A percentile compares a stretch with the other conserved stretches of the same genome.
Evolutionary conservation across 2,113 vertebrate species (phyloP).

Genomic region (Riparia riparia): DNA sequence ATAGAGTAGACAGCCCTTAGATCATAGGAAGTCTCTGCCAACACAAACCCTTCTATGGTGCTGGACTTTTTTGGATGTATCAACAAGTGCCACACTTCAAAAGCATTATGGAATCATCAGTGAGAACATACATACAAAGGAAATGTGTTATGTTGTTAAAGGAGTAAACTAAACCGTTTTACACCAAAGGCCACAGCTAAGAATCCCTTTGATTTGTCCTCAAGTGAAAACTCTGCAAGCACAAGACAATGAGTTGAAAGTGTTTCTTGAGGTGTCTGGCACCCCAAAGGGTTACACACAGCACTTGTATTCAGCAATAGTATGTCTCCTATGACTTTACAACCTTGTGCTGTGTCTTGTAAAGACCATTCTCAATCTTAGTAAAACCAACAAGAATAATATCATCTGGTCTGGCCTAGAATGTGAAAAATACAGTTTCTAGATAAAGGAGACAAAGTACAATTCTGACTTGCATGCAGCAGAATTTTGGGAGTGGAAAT

Average conservation of each 20-base stretch:
- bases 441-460: background rate
- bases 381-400: background rate
- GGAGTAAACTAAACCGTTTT: background rate
- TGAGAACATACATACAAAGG: accelerated
- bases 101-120: background rate
- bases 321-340: accelerated
- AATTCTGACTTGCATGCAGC: background rate
- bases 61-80: background rate
- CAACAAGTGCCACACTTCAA: background rate
- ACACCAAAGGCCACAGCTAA: background rate
- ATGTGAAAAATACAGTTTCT: background rate
- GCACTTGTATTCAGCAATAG: background rate
- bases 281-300: background rate
- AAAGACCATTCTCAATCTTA: background rate
- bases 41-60: background rate
- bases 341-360: background rate
- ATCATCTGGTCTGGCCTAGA: background rate
- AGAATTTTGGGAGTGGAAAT: background rate
- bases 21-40: background rate
- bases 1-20: background rate
- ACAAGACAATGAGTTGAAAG: background rate
- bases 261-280: background rate
- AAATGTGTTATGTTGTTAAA: accelerated
- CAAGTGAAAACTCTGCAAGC: background rate
- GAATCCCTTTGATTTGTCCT: background rate